These are phyloP conservation scores for Alviniconcha marisindica DNA, from an alignment of 1,140 invertebrate species.

Conservation along the genomic window DNA sequence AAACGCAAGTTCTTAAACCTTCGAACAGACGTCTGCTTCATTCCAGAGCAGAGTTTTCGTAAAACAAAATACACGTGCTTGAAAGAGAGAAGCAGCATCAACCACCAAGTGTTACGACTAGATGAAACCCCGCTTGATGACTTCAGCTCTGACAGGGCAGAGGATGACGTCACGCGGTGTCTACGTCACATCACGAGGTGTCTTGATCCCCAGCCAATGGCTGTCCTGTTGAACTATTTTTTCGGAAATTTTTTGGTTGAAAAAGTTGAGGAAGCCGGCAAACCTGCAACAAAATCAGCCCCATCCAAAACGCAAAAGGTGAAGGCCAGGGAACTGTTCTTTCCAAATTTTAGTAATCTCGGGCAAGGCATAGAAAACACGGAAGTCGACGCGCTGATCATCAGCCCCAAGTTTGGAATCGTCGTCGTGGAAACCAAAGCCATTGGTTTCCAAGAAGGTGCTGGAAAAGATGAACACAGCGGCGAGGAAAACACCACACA, in stretches of 20 bases:
- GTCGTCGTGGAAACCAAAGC: conserved; percentile 5
- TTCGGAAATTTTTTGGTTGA: conserved; percentile 6
- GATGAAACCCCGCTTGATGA: background rate
- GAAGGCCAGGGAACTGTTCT: background rate
- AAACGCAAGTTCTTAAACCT: background rate
- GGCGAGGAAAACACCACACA: too few relatives aligned
- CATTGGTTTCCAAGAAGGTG: background rate
- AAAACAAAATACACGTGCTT: background rate
- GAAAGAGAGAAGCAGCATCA: too few relatives aligned
- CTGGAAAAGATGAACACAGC: background rate
- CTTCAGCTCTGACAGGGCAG: background rate
- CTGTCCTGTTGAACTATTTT: background rate
- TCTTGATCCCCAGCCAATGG: background rate
- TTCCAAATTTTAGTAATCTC: background rate
- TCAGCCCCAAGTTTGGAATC: background rate
- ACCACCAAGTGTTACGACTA: too few relatives aligned
- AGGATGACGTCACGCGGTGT: background rate
- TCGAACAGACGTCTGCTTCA: background rate
- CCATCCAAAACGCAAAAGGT: background rate
- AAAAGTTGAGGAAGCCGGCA: background rate
- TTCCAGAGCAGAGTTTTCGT: background rate
- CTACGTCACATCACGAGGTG: background rate
- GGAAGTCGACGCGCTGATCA: conserved; percentile 13
- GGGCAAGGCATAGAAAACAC: background rate
- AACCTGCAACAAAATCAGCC: background rate